Base-by-base conservation (phyloP, 2,797 vertebrate species). In the Bradypus variegatus region DNA sequence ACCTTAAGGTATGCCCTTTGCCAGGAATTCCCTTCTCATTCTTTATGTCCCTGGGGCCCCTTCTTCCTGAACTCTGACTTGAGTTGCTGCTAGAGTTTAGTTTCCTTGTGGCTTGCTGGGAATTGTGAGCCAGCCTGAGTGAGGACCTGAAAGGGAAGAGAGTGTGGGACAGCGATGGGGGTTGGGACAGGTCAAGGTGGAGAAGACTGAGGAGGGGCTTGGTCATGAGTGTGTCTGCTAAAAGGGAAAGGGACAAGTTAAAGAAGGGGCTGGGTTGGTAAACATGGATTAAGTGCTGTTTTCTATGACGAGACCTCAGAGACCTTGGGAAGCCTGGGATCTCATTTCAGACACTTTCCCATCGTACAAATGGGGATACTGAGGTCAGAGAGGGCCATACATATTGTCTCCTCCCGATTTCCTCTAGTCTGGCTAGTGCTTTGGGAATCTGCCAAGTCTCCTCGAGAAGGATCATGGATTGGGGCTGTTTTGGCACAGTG, bases 11-110 rank as follows among this genome's bases (percentile, higher is more conserved):
- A 6, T 36, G 78, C 53, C 50, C 78, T 75, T 91, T 64, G n/a
- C 81, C 33, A 75, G 64, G 75, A 77, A 16, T 62, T 81, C 76
- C 38, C 41, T 84, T 83, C 10, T 41, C 62, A 25, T 60, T 41
- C 48, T 50, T 81, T 75, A 48, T 41, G 25, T 4, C 16, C 70
- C 55, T 29, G 1, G 50, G 77, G 16, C 64, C 29, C 53, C 50
- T 83, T 36, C 58, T 78, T 93, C 38, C 73, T 88, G 86, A 88
- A 88, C 90, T 82, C 65, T 90, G 83, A 86, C 38, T 73, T 5
- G 64, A 58, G 53, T 53, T 53, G 5, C 65, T 65, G 38, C 25
- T 48, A 65, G 76, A 86, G 77, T 45, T 78, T 73, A 38, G 7
- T 84, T 80, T 90, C 69, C 45, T 81, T 82, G 79, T 79, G 33